phyloP scores from a whole-genome alignment of 2,113 vertebrate genomes.

The Cinclus cinclus region DNA sequence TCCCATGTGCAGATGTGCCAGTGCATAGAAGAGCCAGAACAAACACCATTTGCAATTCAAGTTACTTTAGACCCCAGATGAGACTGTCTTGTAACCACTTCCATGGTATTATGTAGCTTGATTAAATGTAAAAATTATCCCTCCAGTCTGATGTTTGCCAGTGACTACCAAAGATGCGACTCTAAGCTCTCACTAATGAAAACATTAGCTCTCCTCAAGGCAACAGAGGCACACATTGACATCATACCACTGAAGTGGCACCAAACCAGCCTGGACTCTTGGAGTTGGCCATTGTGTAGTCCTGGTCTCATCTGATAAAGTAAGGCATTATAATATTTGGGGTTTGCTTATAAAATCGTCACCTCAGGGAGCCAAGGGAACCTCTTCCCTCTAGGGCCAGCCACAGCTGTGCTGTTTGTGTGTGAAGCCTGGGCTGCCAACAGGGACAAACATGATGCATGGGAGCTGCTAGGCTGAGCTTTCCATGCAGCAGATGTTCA shows the following conservation, averaged over 20 bases:
- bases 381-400: background rate
- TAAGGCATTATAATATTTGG: background rate
- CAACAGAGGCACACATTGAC: background rate
- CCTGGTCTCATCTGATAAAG: background rate
- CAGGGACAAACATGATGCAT: background rate
- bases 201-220: background rate
- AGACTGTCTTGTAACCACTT: background rate
- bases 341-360: background rate
- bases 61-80: constrained; percentile 7
- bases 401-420: background rate
- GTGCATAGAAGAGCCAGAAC: constrained; percentile 1
- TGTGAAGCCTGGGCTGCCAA: background rate
- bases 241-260: background rate
- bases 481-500: background rate
- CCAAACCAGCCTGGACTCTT: background rate
- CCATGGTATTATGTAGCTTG: background rate
- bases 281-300: background rate
- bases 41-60: constrained; percentile 56
- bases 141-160: background rate
- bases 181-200: background rate
- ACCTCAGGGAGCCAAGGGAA: background rate
- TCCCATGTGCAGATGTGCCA: background rate
- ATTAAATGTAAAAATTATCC: background rate
- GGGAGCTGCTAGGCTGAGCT: background rate
- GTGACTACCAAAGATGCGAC: background rate